Conservation (phyloP, 2,113 vertebrate species). For the Poecile atricapillus region DNA sequence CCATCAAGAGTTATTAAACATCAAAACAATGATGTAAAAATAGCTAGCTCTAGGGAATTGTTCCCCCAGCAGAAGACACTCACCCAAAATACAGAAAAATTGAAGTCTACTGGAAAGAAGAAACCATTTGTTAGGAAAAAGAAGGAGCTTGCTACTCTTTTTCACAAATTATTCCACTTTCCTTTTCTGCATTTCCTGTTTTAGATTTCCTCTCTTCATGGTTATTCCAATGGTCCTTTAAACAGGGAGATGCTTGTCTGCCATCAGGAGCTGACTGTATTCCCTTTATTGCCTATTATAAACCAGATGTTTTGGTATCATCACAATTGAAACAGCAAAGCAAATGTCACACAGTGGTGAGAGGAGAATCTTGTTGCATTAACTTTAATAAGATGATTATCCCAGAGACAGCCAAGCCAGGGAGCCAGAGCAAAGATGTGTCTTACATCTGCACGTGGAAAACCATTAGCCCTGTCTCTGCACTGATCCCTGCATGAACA, state of each 20-base stretch:
- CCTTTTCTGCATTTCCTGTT: background rate
- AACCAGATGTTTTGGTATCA: background rate
- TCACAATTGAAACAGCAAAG: background rate
- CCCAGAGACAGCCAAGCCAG: background rate
- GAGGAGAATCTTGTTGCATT: background rate
- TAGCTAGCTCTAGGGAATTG: background rate
- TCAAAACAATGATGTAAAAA: background rate
- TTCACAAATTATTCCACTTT: background rate
- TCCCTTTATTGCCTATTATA: background rate
- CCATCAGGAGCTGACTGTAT: background rate
- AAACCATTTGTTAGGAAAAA: background rate
- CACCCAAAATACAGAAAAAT: background rate
- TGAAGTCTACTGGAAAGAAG: background rate
- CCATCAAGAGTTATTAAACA: background rate
- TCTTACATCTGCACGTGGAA: accelerated
- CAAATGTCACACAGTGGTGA: background rate
- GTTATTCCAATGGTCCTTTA: background rate
- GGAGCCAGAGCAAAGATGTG: background rate
- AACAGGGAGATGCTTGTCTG: background rate
- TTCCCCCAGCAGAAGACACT: background rate
- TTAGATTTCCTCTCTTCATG: background rate
- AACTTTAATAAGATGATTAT: background rate
- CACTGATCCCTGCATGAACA: background rate
- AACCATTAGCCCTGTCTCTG: background rate
- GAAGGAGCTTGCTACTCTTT: background rate